These are phyloP conservation scores for Manis pentadactyla DNA, from an alignment of 2,797 vertebrate genomes.

Conservation along the genomic window DNA sequence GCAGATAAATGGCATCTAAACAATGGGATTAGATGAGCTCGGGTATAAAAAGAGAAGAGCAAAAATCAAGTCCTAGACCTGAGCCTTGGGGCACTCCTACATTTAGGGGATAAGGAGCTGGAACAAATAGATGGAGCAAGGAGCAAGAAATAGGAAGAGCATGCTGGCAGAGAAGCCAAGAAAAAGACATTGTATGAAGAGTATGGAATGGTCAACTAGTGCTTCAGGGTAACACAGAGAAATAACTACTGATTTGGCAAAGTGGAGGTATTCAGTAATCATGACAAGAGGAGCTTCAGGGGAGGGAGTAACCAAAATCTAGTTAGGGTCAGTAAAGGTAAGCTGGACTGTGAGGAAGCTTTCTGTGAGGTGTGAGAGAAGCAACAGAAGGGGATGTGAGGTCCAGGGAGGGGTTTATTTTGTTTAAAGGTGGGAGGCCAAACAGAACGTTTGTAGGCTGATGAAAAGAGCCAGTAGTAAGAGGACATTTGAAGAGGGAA, in stretches of 20 bases:
- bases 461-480: neutral
- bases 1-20: neutral
- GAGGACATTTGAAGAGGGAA: neutral
- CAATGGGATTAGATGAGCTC: neutral
- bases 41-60: neutral
- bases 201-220: neutral
- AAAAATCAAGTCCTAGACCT: neutral
- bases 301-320: neutral
- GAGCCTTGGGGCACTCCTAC: neutral
- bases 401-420: neutral
- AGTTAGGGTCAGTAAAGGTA: neutral
- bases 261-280: neutral
- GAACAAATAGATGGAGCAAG: neutral
- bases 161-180: neutral
- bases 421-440: neutral
- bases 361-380: neutral
- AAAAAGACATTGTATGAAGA: neutral
- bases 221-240: neutral
- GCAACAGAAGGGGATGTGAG: neutral
- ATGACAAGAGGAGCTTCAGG: neutral
- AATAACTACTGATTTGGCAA: neutral
- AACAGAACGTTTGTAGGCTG: neutral
- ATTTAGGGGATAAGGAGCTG: neutral
- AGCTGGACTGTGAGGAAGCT: neutral
- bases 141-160: neutral